These are phyloP conservation scores for Toxonevra muliebris DNA, from an alignment of 2,888 invertebrate species.

Conservation along the genomic window DNA sequence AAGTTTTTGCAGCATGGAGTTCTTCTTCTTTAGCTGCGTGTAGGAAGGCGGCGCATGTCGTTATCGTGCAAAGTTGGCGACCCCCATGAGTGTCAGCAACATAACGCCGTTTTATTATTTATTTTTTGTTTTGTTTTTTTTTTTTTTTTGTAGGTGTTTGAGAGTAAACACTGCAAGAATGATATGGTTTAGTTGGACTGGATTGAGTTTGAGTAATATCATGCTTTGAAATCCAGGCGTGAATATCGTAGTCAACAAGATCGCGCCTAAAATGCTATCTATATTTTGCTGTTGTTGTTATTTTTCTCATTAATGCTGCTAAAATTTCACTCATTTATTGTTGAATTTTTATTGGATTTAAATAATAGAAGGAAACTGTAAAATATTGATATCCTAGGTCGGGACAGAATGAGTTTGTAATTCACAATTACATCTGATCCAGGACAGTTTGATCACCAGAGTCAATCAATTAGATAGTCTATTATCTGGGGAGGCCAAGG, in stretches of 20 bases:
- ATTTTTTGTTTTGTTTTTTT: constrained; percentile 11
- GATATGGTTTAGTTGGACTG: constrained; percentile 1
- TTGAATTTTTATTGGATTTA: constrained; percentile 56
- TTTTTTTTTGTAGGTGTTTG: constrained; percentile 4
- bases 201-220: constrained; percentile 30
- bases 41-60: constrained; percentile 18
- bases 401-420: no score
- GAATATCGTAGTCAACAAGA: constrained; percentile 59
- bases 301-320: constrained; percentile 21
- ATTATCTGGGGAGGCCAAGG: no score
- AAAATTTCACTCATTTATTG: constrained; percentile 51
- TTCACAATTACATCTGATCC: no score
- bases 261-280: constrained; percentile 49
- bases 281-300: constrained; percentile 18
- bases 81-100: constrained; percentile 37
- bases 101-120: constrained; percentile 31
- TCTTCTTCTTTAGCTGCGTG: constrained; percentile 5
- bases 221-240: constrained; percentile 54
- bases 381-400: no score
- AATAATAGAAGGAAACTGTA: constrained; percentile 36
- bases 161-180: neutral
- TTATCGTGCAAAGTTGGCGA: constrained; percentile 15
- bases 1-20: no score
- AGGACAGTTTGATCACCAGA: no score
- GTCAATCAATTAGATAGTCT: no score